phyloP scores from a whole-genome alignment of 2,888 invertebrate genomes.

The Anagyrus pseudococci region DNA sequence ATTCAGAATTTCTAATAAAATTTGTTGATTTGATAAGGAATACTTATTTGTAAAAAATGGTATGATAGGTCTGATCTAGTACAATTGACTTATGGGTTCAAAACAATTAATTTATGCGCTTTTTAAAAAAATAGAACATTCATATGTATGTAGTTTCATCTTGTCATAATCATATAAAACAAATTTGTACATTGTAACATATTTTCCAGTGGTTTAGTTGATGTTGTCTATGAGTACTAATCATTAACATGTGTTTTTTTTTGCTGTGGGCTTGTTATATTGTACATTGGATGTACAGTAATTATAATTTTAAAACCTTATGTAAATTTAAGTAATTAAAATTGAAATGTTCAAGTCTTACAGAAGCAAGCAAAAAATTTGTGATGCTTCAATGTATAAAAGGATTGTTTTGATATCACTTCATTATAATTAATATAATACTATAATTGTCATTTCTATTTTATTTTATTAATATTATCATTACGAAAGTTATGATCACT shows the following conservation, averaged over 20 bases:
- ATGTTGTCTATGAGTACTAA: constrained; percentile 24
- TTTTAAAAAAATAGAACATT: constrained; percentile 3
- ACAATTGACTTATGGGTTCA: constrained; percentile 7
- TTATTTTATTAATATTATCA: constrained; percentile 37
- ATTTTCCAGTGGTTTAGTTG: constrained; percentile 34
- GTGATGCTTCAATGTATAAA: constrained; percentile 29
- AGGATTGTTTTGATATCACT: constrained; percentile 34
- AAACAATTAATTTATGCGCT: constrained; percentile 11
- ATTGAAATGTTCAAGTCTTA: constrained; percentile 25
- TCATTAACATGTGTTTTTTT: constrained; percentile 18
- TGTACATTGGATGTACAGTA: constrained; percentile 36
- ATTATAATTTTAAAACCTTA: constrained; percentile 28
- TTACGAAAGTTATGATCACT: constrained; percentile 36
- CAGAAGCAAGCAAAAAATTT: constrained; percentile 16
- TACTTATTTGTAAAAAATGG: constrained; percentile 21
- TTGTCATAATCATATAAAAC: constrained; percentile 33
- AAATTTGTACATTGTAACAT: constrained; percentile 32
- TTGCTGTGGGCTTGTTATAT: constrained; percentile 31
- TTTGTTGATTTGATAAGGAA: no score
- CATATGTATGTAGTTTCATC: constrained; percentile 29
- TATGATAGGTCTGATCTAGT: constrained; percentile 25
- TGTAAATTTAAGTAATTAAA: constrained; percentile 35
- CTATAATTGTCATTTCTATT: constrained; percentile 34
- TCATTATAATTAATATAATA: constrained; percentile 9
- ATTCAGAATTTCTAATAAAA: no score